A percentile compares a stretch with the other conserved stretches of the same genome.
Conservation (phyloP, 2,113 vertebrate genomes). For the Hippocampus guttulatus region DNA sequence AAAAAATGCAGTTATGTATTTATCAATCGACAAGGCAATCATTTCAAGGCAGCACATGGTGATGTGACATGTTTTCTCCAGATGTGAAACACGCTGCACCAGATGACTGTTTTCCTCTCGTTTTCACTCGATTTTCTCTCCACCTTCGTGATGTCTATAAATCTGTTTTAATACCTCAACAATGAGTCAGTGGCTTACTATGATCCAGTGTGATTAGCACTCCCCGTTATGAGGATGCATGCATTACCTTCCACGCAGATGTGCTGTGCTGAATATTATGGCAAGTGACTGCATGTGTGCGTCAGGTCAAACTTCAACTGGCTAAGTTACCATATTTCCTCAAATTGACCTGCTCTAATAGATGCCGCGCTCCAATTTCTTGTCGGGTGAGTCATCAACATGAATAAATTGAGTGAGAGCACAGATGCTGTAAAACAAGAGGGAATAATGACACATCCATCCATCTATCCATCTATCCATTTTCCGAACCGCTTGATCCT, state of each 20-base stretch:
- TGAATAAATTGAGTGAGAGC: neutral
- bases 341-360: too few relatives aligned
- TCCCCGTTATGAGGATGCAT: conserved; percentile 19
- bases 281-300: too few relatives aligned
- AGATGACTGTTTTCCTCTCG: neutral
- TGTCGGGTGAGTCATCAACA: neutral
- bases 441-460: too few relatives aligned
- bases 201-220: conserved; percentile 18
- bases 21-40: neutral
- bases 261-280: neutral
- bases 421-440: neutral
- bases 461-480: too few relatives aligned
- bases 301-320: too few relatives aligned
- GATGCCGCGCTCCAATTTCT: too few relatives aligned
- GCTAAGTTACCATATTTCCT: too few relatives aligned
- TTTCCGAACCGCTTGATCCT: too few relatives aligned
- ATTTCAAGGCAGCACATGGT: neutral
- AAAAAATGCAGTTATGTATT: neutral
- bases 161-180: conserved; percentile 34
- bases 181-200: conserved; percentile 39
- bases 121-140: neutral
- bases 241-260: conserved; percentile 5
- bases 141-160: conserved; percentile 27
- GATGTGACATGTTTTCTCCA: conserved; percentile 1
- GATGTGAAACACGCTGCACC: conserved; percentile 26